Percentiles rank a stretch among this genome's conserved stretches.
These are phyloP conservation scores for Gallinago media DNA, from an alignment of 2,113 vertebrate species.

Conservation along the genomic window DNA sequence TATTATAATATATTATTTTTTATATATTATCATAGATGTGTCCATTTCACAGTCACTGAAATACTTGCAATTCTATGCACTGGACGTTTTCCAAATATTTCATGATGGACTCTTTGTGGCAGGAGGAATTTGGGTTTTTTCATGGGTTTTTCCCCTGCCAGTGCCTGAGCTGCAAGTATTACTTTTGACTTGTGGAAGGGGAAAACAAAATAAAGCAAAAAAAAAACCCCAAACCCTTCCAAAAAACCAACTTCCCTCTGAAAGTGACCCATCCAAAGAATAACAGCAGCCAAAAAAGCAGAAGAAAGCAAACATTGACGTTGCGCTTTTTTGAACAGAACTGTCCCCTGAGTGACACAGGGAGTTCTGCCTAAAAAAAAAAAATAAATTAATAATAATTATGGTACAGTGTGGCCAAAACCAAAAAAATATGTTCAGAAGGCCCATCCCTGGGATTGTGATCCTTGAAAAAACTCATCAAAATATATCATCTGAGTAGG, in stretches of 20 bases:
- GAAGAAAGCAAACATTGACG: not conserved
- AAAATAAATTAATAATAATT: not conserved
- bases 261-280: not conserved
- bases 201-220: not conserved
- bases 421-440: not conserved
- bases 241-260: not conserved
- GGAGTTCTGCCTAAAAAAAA: not conserved
- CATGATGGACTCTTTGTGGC: not conserved
- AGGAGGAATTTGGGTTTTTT: not conserved
- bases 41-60: not conserved
- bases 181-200: not conserved
- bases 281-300: not conserved
- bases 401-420: not conserved
- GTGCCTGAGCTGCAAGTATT: not conserved
- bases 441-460: rapidly evolving
- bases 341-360: not conserved
- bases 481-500: not conserved
- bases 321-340: not conserved
- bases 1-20: not conserved
- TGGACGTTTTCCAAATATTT: not conserved
- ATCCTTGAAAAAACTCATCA: not conserved
- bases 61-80: not conserved
- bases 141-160: not conserved
- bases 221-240: not conserved
- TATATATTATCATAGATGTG: not conserved